Conservation (phyloP, 1,140 invertebrate genomes). For the Tetragonula clypearis region DNA sequence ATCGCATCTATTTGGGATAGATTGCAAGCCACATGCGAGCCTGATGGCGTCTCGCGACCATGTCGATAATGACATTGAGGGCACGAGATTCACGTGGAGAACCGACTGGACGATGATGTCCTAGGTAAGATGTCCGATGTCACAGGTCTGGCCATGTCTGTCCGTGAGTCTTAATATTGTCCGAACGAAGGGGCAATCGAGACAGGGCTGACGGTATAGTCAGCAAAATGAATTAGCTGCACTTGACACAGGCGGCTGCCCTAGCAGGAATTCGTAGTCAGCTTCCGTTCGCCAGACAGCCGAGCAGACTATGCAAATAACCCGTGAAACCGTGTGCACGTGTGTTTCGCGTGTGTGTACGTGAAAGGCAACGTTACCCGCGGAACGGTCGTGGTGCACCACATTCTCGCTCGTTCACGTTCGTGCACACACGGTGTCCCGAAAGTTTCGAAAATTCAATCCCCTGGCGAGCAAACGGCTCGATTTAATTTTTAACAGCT, state of each 20-base stretch:
- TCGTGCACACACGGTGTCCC: conserved; percentile 11
- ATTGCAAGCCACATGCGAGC: too few relatives aligned
- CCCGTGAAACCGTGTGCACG: conserved; percentile 23
- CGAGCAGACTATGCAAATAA: conserved; percentile 59
- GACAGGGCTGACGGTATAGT: conserved; percentile 1
- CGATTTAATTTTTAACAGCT: background rate
- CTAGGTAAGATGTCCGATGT: background rate
- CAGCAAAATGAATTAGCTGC: conserved; percentile 37
- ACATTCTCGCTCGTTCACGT: conserved; percentile 37
- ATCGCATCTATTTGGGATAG: background rate
- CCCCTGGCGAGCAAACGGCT: background rate
- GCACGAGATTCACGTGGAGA: background rate
- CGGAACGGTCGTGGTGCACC: conserved; percentile 31
- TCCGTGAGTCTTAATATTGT: background rate
- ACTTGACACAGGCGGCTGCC: conserved; percentile 42
- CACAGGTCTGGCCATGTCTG: background rate
- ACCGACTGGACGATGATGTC: background rate
- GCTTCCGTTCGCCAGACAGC: conserved; percentile 49
- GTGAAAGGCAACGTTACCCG: conserved; percentile 33
- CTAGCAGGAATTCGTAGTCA: conserved; percentile 52
- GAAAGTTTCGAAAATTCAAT: background rate
- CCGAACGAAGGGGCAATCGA: conserved; percentile 33
- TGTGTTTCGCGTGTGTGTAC: background rate
- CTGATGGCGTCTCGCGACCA: background rate
- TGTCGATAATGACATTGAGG: conserved; percentile 17